Evolutionary conservation across 2,888 invertebrate genomes (phyloP), one percentile per base, ranked within the genome.

Genomic region (Synanthedon formicaeformis): DNA sequence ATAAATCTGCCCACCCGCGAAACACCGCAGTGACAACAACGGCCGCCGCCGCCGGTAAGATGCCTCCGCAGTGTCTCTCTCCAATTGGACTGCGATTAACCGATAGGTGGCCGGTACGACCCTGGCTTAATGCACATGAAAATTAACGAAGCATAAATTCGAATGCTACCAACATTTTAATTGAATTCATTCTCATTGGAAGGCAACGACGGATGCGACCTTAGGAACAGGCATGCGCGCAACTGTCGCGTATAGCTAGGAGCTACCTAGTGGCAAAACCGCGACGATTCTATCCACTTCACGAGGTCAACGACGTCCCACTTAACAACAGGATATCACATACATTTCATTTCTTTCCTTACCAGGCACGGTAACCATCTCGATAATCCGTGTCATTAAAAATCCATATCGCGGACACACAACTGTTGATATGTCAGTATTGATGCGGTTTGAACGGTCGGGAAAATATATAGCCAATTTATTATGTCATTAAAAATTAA

Each of bases 1-100:
- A 88, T 88, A 86, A 88, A 84, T 88, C 87, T 86, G 84, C 85
- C 81, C 84, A 81, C 86, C 84, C 86, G 86, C 86, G 88, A 87
- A 87, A 87, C 86, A 86, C 86, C 86, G 85, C 86, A 85, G 80
- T 84, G 87, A 87, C 87, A 86, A 86, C 86, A 83, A 76, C 76
- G 77, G 78, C 75, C 75, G 34, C 34, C 34, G 78, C 75, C 77
- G 76, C 73, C 80, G 80, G 81, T 81, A 85, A 85, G 84, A 83
- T 78, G 82, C 81, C 79, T 75, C 69, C 73, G 79, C 88, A 88
- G 84, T 81, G 88, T 86, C 80, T 88, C 80, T 64, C 61, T 64
- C 63, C 66, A 50, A 16, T 18, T 12, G 45, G 40, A 51, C 41
- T 12, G n/a, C 41, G 18, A 50, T 18, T 50, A 14, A 16, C 50